Evolutionary conservation across 2,113 vertebrate species (phyloP).

Genomic region (Percina caprodes): DNA sequence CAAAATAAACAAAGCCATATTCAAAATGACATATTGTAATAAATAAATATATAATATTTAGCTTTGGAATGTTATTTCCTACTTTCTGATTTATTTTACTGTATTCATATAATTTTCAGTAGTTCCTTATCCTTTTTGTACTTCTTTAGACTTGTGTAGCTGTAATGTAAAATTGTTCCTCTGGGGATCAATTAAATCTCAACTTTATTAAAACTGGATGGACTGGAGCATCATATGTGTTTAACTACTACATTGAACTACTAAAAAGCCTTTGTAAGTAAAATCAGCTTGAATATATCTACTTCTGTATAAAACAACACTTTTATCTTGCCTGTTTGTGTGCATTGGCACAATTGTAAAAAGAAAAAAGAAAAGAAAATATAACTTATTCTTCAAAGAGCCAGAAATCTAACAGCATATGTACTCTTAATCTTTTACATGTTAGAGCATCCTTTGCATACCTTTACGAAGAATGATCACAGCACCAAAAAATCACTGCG

Average conservation of each 20-base stretch:
- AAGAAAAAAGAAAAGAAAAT: background rate
- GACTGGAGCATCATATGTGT: background rate
- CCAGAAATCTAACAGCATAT: slow-evolving; percentile 10
- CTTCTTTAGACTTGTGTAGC: background rate
- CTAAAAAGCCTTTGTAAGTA: background rate
- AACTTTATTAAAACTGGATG: background rate
- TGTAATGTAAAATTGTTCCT: background rate
- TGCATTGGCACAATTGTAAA: background rate
- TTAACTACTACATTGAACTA: background rate
- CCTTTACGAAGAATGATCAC: slow-evolving; percentile 53
- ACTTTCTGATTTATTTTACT: background rate
- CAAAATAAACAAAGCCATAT: slow-evolving; percentile 2
- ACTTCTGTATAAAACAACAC: background rate
- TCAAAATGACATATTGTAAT: background rate
- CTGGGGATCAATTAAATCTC: background rate
- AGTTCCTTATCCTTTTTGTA: background rate
- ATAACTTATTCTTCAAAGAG: background rate
- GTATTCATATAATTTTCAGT: background rate
- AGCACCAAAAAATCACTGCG: slow-evolving; percentile 69
- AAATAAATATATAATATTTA: background rate
- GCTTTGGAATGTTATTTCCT: background rate
- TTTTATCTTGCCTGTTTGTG: background rate
- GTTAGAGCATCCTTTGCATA: slow-evolving; percentile 28
- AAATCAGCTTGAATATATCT: background rate
- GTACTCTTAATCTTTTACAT: slow-evolving; percentile 9